Evolutionary conservation across 2,113 vertebrate species (phyloP), one percentile per base, ranked within the genome.

Genomic region (Caranx melampygus): DNA sequence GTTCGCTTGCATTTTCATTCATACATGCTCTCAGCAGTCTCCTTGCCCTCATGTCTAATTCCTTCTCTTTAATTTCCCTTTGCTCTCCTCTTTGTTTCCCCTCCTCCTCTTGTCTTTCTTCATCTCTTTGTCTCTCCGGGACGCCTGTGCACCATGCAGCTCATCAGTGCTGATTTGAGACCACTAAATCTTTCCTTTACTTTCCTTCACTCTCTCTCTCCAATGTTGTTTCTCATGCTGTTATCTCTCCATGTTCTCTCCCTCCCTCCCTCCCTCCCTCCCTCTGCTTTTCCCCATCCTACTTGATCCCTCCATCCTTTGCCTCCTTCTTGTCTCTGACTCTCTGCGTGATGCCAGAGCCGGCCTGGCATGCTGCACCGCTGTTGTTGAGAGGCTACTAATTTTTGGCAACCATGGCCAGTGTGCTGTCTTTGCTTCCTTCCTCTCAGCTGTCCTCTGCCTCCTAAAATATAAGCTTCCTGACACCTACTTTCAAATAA

Each of bases 11-110:
- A 57, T 81, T 85, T 85, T 63, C 67, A 78, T 85, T 78, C 66
- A 64, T 12, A 9, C 73, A 42, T 68, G 61, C 55, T 82, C 82
- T 59, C 58, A 52, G 42, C 72, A 35, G 18, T 47, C 75, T 82
- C 69, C 69, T 18, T 83, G 59, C 74, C 63, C 75, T 73, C 62
- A 45, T 33, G 69, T 78, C 65, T 88, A 87, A 87, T 86, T 90
- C 86, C 76, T 74, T 80, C 65, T 74, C 82, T 84, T 86, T 88
- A 80, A 88, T 84, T 85, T 88, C 77, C 69, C 87, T 64, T 64
- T 12, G 55, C 51, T 81, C 40, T 35, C 49, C 64, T 73, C 78
- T 84, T 74, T 77, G 70, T 85, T 75, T 69, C 83, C 65, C 58
- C 75, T 72, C 78, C 71, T 74, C 78, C 65, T 83, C 80, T 21